Evolutionary conservation across 2,113 vertebrate genomes (phyloP), one percentile per base, ranked within the genome.

Genomic region (Rhombomys opimus): DNA sequence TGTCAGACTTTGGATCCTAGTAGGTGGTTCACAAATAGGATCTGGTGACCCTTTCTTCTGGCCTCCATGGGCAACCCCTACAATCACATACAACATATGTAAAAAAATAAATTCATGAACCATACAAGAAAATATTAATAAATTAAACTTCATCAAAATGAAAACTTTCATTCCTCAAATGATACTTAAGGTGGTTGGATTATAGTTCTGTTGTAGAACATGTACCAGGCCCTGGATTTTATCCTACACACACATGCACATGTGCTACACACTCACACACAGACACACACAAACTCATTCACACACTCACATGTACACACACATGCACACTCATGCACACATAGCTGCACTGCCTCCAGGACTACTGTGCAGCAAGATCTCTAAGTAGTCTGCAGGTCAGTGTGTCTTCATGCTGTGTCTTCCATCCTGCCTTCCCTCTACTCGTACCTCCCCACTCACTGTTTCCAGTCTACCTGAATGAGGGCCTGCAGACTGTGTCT

Each of bases 381-480:
- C 35, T 54, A 78, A 27, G 2, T 17, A 20, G 54, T 80, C 18
- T 38, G 65, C 30, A 2, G 0, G 17, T 17, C 20, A 6, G 5
- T 12, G 32, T 41, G 81, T 38, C 32, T 32, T 35, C 22, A 12
- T 6, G 0, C 72, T 15, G 9, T 12, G 9, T 3, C 68, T 13
- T 59, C 6, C 4, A 32, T 14, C 32, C 1, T 12, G 0, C 11
- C 2, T 35, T 59, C 2, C n/a, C 20, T 4, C 68, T 2, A 25
- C 3, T 5, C 14, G 15, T 12, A 22, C 61, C 50, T 65, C 35
- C 73, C 30, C 32, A 86, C 32, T 57, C 20, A 25, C 61, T 13
- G 35, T 54, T 59, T 35, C 63, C 35, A 46, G 75, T 68, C n/a
- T 57, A 41, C 81, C 59, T 46, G 50, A 13, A 3, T 23, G 54